These are phyloP conservation scores for Drosophila hydei DNA, from an alignment of 1,140 invertebrate species.

Conservation along the genomic window DNA sequence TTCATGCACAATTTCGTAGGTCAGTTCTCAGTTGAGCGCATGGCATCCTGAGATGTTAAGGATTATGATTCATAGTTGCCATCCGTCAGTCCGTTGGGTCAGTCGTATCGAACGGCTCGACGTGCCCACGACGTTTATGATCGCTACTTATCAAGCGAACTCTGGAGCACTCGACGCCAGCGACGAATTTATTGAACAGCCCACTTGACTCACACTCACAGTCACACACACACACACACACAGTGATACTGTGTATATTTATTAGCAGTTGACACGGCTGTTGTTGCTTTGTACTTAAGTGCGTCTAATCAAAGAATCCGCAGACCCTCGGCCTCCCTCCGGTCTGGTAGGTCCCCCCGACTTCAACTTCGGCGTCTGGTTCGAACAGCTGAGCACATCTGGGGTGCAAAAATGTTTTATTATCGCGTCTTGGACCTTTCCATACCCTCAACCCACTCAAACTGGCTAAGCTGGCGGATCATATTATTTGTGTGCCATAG, in stretches of 20 bases:
- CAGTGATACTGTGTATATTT: conserved; percentile 7
- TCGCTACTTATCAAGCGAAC: conserved; percentile 25
- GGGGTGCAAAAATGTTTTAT: conserved; percentile 66
- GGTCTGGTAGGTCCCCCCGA: conserved; percentile 10
- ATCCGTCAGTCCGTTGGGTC: not conserved
- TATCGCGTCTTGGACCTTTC: conserved; percentile 59
- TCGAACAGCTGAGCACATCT: conserved; percentile 35
- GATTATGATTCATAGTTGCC: not conserved
- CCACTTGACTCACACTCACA: conserved; percentile 58
- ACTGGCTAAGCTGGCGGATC: not conserved
- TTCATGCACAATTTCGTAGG: conserved; percentile 15
- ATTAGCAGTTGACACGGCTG: conserved; percentile 19
- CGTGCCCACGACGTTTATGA: conserved; percentile 24
- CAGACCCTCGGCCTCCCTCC: not conserved
- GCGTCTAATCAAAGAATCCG: conserved; percentile 63
- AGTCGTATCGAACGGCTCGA: not conserved
- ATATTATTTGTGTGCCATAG: not conserved
- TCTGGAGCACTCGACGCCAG: conserved; percentile 2
- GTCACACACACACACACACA: conserved; percentile 3
- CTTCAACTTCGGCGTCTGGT: conserved; percentile 7
- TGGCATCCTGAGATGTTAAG: not conserved
- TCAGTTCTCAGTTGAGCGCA: not conserved
- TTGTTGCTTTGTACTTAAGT: conserved; percentile 37
- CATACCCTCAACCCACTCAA: not conserved
- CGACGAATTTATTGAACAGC: conserved; percentile 63